Conservation (phyloP, 2,888 invertebrate genomes). For the Cantharis rustica region DNA sequence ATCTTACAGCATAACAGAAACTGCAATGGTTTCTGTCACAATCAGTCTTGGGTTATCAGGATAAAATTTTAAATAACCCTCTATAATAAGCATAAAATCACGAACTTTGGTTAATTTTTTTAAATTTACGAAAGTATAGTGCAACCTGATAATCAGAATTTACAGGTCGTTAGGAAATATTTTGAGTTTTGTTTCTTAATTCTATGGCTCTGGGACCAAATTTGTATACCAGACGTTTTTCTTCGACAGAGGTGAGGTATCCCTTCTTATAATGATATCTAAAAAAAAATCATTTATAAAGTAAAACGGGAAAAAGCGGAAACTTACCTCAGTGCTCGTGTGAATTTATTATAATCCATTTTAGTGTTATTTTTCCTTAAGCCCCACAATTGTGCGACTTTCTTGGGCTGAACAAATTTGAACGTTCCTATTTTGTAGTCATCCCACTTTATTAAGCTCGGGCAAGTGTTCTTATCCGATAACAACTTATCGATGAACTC, state of each 20-base stretch:
- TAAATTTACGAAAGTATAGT: neutral
- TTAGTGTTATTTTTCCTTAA: constrained; percentile 81
- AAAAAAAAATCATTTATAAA: neutral
- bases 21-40: neutral
- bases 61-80: neutral
- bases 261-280: constrained; percentile 82
- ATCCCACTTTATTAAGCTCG: constrained; percentile 87
- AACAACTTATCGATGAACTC: constrained; percentile 86
- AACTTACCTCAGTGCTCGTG: constrained; percentile 79
- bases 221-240: constrained; percentile 78
- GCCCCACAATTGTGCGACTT: constrained; percentile 87
- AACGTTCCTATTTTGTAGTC: constrained; percentile 83
- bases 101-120: neutral
- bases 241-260: constrained; percentile 76
- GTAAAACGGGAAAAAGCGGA: neutral
- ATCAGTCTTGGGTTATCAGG: neutral
- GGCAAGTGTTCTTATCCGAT: constrained; percentile 75
- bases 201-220: constrained; percentile 81
- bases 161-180: neutral
- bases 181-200: constrained; percentile 69
- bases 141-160: neutral
- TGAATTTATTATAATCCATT: constrained; percentile 93
- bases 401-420: constrained; percentile 84
- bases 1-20: neutral
- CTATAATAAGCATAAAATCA: neutral